These are phyloP conservation scores for Rhyacophila brunnea DNA, from an alignment of 1,140 invertebrate genomes.

Conservation along the genomic window DNA sequence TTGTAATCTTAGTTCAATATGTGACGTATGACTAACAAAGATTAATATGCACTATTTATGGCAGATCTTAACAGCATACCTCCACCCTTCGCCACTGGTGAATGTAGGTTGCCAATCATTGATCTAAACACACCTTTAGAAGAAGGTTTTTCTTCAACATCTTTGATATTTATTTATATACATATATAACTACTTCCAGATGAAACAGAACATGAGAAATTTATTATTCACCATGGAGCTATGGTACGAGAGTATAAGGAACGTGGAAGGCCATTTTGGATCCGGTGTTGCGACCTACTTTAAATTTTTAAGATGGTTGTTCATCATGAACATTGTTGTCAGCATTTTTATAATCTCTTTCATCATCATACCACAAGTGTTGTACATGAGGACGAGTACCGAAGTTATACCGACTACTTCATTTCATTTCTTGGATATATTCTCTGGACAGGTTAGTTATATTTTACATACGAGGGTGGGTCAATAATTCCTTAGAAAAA, in stretches of 20 bases:
- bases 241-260: conserved; percentile 69
- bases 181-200: conserved; percentile 40
- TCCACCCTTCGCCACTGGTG: too few relatives aligned
- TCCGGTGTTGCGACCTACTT: conserved; percentile 75
- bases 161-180: conserved; percentile 11
- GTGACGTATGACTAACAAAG: too few relatives aligned
- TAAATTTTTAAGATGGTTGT: conserved; percentile 71
- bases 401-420: conserved; percentile 3
- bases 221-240: conserved; percentile 59
- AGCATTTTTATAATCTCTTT: conserved; percentile 51
- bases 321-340: conserved; percentile 64
- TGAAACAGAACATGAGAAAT: conserved; percentile 54
- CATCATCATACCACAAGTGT: conserved; percentile 52
- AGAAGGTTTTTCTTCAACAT: too few relatives aligned
- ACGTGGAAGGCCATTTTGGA: conserved; percentile 74
- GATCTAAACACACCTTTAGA: too few relatives aligned
- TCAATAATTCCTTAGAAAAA: too few relatives aligned
- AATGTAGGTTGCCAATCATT: too few relatives aligned
- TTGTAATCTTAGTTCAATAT: too few relatives aligned
- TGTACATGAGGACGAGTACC: conserved; percentile 37
- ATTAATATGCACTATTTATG: too few relatives aligned
- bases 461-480: too few relatives aligned
- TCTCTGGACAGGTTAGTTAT: conserved; percentile 41
- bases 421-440: conserved; percentile 40
- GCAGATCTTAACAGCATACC: too few relatives aligned